A percentile compares a stretch with the other conserved stretches of the same genome.
phyloP scores from a whole-genome alignment of 2,113 vertebrate species.

The Toxotes jaculatrix region DNA sequence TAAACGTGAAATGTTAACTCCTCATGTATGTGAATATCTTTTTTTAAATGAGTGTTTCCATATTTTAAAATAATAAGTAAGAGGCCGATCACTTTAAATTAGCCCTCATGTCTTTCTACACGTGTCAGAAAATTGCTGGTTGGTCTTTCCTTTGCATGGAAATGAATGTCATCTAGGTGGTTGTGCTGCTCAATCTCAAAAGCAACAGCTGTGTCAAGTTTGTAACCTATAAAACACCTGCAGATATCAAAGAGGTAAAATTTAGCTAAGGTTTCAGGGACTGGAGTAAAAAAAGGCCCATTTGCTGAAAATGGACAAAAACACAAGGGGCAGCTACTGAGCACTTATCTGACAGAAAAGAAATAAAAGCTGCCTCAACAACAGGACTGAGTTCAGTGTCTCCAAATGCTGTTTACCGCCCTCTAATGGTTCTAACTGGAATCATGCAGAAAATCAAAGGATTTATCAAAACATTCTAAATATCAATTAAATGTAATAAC shows the following conservation, averaged over 20 bases:
- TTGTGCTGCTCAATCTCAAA: not conserved
- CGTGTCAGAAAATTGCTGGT: not conserved
- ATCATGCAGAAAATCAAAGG: not conserved
- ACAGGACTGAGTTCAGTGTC: not conserved
- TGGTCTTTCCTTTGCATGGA: not conserved
- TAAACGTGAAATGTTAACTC: not conserved
- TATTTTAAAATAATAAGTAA: not conserved
- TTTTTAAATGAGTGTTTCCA: not conserved
- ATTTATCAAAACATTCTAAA: not conserved
- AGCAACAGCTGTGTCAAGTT: not conserved
- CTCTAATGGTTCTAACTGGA: not conserved
- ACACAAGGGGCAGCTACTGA: not conserved
- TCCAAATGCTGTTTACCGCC: slow-evolving; percentile 4
- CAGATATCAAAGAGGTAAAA: not conserved
- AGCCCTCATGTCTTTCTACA: too few relatives aligned
- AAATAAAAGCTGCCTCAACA: slow-evolving; percentile 19
- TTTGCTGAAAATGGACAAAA: not conserved
- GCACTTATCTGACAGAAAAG: not conserved
- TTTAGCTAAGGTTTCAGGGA: not conserved
- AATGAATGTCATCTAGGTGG: not conserved
- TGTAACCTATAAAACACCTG: not conserved
- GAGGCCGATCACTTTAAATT: not conserved
- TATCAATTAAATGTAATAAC: not conserved
- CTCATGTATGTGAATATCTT: not conserved
- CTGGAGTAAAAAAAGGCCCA: not conserved